A percentile compares a stretch with the other conserved stretches of the same genome.
phyloP scores from a whole-genome alignment of 2,113 vertebrate genomes.

The Cathartes aura region DNA sequence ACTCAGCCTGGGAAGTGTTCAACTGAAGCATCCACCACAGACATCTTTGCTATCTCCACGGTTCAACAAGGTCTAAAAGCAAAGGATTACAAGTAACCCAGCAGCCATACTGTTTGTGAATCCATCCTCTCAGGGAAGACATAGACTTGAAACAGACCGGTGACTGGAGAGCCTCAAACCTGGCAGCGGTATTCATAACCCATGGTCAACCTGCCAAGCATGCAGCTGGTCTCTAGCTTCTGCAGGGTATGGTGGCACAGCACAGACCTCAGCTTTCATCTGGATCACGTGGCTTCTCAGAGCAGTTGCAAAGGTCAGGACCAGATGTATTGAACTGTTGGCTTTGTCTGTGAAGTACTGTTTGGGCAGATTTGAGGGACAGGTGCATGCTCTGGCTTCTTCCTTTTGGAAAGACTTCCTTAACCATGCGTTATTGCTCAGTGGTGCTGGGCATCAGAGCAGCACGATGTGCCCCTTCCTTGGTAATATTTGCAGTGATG shows the following conservation, averaged over 20 bases:
- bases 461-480: background rate
- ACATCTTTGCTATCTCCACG: background rate
- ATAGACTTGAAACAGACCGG: background rate
- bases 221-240: background rate
- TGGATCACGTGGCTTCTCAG: background rate
- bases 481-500: background rate
- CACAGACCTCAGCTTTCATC: background rate
- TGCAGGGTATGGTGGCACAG: background rate
- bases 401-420: background rate
- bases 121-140: background rate
- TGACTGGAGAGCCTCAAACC: background rate
- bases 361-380: background rate
- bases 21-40: background rate
- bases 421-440: accelerated
- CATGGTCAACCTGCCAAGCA: background rate
- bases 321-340: background rate
- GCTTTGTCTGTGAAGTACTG: background rate
- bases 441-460: background rate
- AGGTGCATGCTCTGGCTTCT: background rate
- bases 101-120: background rate
- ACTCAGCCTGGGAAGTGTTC: background rate
- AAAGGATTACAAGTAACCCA: background rate
- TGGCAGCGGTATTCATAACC: background rate
- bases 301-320: background rate
- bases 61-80: background rate